phyloP scores from a whole-genome alignment of 2,888 invertebrate species.

The Volucella inflata region DNA sequence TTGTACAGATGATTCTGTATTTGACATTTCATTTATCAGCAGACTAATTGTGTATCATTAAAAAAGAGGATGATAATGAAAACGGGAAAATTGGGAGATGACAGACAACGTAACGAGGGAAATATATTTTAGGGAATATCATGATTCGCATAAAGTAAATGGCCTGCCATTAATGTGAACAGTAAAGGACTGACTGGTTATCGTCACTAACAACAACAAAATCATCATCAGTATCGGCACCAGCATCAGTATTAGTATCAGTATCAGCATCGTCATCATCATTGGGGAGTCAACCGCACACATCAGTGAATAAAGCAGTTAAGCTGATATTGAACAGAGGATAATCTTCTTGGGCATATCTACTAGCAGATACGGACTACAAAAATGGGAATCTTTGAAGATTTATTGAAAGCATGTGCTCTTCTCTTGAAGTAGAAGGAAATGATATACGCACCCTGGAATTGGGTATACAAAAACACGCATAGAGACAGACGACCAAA shows the following conservation, averaged over 20 bases:
- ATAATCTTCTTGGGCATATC: conserved; percentile 34
- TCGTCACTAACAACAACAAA: conserved; percentile 4
- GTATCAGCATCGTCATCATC: conserved; percentile 20
- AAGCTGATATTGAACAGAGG: conserved; percentile 45
- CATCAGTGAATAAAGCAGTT: conserved; percentile 44
- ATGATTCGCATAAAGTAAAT: conserved; percentile 49
- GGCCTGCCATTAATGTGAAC: conserved; percentile 39
- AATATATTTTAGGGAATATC: conserved; percentile 39
- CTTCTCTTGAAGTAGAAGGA: background rate
- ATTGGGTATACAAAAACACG: no score
- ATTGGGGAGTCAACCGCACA: conserved; percentile 29
- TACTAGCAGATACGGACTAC: background rate
- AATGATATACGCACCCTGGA: background rate
- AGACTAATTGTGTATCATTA: conserved; percentile 83
- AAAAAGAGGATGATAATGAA: conserved; percentile 70
- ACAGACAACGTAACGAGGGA: background rate
- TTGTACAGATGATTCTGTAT: conserved; percentile 77
- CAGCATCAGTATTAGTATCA: no score
- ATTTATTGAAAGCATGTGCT: conserved; percentile 46
- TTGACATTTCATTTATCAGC: conserved; percentile 83
- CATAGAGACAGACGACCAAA: no score
- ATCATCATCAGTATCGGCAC: conserved; percentile 17
- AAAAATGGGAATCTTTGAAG: conserved; percentile 28
- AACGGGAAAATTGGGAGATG: conserved; percentile 70
- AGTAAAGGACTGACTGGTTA: conserved; percentile 19